These are phyloP conservation scores for Balaenoptera acutorostrata DNA, from an alignment of 2,113 vertebrate genomes.

Conservation along the genomic window DNA sequence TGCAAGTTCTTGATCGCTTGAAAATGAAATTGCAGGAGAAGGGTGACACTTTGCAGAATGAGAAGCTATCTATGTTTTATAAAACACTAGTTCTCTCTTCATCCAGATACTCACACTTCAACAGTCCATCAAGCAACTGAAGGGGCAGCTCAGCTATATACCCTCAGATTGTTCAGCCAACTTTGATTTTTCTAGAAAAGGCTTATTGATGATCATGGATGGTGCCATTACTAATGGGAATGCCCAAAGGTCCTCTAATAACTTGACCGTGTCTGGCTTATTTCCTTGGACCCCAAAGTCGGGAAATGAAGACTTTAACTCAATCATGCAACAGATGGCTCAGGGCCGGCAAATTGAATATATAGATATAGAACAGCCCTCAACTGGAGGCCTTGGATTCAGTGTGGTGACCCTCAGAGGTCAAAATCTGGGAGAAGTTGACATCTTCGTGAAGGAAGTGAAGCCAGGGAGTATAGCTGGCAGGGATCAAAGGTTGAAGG, in stretches of 20 bases:
- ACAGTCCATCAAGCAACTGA: slow-evolving; percentile 93
- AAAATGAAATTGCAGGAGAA: slow-evolving; percentile 88
- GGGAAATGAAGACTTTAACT: slow-evolving; percentile 83
- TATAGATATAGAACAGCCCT: slow-evolving; percentile 89
- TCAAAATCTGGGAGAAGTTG: slow-evolving; percentile 81
- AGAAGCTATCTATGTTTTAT: slow-evolving; percentile 82
- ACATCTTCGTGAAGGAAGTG: slow-evolving; percentile 92
- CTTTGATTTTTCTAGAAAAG: slow-evolving; percentile 92
- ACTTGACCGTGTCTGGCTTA: slow-evolving; percentile 51
- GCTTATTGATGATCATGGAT: slow-evolving; percentile 90
- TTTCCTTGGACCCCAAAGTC: slow-evolving; percentile 63
- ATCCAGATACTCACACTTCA: slow-evolving; percentile 94
- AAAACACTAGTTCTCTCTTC: slow-evolving; percentile 91
- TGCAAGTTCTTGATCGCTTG: slow-evolving; percentile 91
- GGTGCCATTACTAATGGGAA: slow-evolving; percentile 78
- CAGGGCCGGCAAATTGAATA: slow-evolving; percentile 89
- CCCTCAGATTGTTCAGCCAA: slow-evolving; percentile 86
- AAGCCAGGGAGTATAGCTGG: slow-evolving; percentile 92
- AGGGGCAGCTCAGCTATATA: slow-evolving; percentile 88
- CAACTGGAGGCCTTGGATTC: slow-evolving; percentile 91
- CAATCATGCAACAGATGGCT: slow-evolving; percentile 86
- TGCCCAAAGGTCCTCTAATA: slow-evolving; percentile 44
- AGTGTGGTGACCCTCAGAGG: slow-evolving; percentile 92
- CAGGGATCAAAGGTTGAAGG: slow-evolving; percentile 92
- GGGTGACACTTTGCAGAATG: slow-evolving; percentile 89